phyloP scores from a whole-genome alignment of 2,113 vertebrate genomes.

The Proteles cristata region DNA sequence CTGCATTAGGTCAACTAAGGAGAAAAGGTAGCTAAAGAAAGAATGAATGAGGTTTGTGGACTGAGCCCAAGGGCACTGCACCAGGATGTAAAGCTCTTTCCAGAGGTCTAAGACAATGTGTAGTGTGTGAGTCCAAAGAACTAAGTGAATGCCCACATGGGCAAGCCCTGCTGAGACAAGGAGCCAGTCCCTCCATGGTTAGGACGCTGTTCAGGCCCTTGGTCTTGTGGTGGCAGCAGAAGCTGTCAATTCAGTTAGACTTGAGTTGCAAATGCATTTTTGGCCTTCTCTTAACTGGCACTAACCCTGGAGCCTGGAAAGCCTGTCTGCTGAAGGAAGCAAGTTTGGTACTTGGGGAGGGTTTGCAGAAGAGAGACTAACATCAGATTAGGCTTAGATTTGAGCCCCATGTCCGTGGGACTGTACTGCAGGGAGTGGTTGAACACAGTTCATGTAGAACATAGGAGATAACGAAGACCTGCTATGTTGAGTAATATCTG shows the following conservation, averaged over 20 bases:
- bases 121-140: background rate
- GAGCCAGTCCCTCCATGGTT: background rate
- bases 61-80: background rate
- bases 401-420: background rate
- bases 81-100: background rate
- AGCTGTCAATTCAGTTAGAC: background rate
- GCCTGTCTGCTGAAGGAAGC: background rate
- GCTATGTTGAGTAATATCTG: conserved; percentile 36
- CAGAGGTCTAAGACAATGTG: background rate
- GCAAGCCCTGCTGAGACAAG: background rate
- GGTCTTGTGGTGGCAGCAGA: background rate
- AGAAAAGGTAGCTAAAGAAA: background rate
- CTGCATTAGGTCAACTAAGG: background rate
- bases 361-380: background rate
- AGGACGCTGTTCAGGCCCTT: background rate
- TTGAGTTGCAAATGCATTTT: background rate
- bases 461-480: background rate
- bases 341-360: background rate
- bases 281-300: background rate
- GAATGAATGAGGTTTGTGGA: background rate
- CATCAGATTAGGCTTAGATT: background rate
- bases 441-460: background rate
- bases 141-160: background rate
- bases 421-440: background rate
- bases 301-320: background rate